Evolutionary conservation across 2,888 invertebrate species (phyloP).

Genomic region (Parasteatoda lunata): DNA sequence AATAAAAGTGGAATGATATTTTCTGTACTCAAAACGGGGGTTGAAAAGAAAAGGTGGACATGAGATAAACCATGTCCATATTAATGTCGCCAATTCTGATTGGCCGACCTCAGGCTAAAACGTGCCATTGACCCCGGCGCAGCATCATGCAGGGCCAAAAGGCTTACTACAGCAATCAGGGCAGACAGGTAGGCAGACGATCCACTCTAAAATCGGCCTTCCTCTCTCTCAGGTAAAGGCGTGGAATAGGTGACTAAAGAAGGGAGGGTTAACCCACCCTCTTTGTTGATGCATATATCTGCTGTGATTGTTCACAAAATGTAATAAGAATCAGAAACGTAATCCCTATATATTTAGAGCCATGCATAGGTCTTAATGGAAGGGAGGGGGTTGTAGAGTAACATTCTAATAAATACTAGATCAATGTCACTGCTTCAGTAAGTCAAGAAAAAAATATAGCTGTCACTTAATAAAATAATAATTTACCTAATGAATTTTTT

Average conservation of each 20-base stretch:
- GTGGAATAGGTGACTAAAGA: neutral
- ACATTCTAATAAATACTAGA: too few species aligned
- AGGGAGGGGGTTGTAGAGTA: neutral
- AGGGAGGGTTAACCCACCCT: neutral
- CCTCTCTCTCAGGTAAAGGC: constrained; percentile 22
- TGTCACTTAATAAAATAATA: too few species aligned
- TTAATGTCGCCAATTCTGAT: constrained; percentile 60
- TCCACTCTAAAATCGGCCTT: constrained; percentile 33
- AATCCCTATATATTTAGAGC: neutral
- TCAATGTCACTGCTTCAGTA: too few species aligned
- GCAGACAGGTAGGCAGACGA: constrained; percentile 45
- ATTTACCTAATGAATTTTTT: too few species aligned
- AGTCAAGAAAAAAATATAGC: too few species aligned
- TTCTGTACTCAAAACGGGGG: neutral
- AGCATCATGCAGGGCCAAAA: constrained; percentile 31
- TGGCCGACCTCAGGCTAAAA: constrained; percentile 54
- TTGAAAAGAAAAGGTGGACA: constrained; percentile 7
- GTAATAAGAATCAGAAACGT: too few species aligned
- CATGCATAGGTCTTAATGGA: neutral
- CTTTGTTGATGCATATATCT: neutral
- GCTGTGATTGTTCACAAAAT: too few species aligned
- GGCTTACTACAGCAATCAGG: constrained; percentile 19
- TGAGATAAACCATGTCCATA: constrained; percentile 36
- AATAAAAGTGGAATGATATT: too few species aligned
- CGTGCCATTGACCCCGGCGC: constrained; percentile 37